Evolutionary conservation across 2,113 vertebrate genomes (phyloP).

Genomic region (Calyptommatus sinebrachiatus): DNA sequence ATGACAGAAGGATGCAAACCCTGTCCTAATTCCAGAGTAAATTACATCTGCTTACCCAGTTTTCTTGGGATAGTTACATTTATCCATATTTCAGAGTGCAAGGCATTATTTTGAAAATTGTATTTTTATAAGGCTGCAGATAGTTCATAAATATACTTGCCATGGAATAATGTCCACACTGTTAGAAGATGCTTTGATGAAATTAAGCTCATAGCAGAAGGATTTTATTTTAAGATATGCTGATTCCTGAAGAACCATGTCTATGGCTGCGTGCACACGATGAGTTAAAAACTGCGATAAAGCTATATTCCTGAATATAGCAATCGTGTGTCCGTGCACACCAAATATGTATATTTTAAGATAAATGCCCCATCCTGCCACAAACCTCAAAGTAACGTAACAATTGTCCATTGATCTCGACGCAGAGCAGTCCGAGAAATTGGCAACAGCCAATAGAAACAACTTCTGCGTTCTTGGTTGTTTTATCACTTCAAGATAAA

Average conservation of each 20-base stretch:
- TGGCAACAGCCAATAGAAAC: too few species aligned
- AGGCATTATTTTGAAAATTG: slow-evolving; percentile 18
- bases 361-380: too few species aligned
- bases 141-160: not conserved
- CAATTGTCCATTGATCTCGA: too few species aligned
- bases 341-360: too few species aligned
- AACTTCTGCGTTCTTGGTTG: too few species aligned
- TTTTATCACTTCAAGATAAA: too few species aligned
- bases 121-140: not conserved
- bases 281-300: too few species aligned
- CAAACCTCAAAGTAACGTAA: too few species aligned
- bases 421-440: too few species aligned
- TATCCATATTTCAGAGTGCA: slow-evolving; percentile 23
- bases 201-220: not conserved
- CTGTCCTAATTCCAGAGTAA: slow-evolving; percentile 34
- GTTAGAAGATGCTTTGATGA: not conserved
- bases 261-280: too few species aligned
- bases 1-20: slow-evolving; percentile 29
- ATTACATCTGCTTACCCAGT: not conserved
- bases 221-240: not conserved
- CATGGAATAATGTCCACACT: not conserved
- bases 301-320: too few species aligned
- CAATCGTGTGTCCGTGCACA: too few species aligned
- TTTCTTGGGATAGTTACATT: slow-evolving; percentile 10
- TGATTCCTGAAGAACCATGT: not conserved